Base-by-base conservation (phyloP, 1,140 invertebrate species). In the Zaprionus ghesquierei region DNA sequence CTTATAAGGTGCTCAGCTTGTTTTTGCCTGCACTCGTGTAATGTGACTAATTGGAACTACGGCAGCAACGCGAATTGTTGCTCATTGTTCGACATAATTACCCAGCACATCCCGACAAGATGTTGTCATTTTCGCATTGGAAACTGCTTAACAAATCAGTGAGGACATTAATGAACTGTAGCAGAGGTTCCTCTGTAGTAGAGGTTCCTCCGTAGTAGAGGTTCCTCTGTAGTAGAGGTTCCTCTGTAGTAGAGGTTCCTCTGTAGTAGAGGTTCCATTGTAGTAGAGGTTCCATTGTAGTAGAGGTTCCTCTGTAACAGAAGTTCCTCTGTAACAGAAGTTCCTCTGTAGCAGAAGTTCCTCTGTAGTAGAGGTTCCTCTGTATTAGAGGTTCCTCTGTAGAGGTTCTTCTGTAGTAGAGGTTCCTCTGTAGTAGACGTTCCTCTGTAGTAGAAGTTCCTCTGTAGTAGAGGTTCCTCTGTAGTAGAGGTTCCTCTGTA, bases 41-140 rank as follows among this genome's bases (percentile, higher is more conserved):
- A 78, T 75, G 75, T 75, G 61, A 78, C 75, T 78, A 75, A 78
- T 78, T 78, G 75, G 65, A 78, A 71, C 66, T 78, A n/a, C 65
- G 65, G 59, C 72, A 70, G 66, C 72, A 70, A 64, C 72, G 64
- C 53, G 75, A 70, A 77, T 74, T 75, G 71, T 75, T 75, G 75
- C 65, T 77, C 71, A 77, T 77, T 77, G 71, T 77, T 77, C 71
- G 61, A 77, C 71, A 77, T 77, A 77, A 77, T 77, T 77, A 77
- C 71, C 75, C 70, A 82, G 70, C 65, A 69, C 66, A 38, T n/a
- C 13, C 35, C 35, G n/a, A 71, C 65, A 49, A 73, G 35, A 41
- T 41, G 35, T 41, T 41, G 35, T 41, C 35, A 41, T 15, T 35
- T 5, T 41, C n/a, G 31, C 31, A 15, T 15, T n/a, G 35, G n/a